Base-by-base conservation (phyloP, 2,113 vertebrate species). In the Pomatostomus ruficeps region DNA sequence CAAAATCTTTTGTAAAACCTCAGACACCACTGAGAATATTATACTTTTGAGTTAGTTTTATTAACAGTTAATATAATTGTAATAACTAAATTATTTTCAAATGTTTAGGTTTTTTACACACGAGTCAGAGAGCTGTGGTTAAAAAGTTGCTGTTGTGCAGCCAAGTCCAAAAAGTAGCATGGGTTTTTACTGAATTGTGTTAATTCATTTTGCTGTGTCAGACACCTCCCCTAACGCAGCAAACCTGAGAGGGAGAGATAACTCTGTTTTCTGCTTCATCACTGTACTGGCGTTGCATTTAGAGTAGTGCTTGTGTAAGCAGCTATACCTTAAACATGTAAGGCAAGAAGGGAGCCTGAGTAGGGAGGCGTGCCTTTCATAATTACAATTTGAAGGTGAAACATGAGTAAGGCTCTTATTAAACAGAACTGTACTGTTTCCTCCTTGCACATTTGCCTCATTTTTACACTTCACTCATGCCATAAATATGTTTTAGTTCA, bases 381-480 rank as follows among this genome's bases (percentile, higher is more conserved):
- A 55, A 75, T 87, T 25, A 13, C 9, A 14, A 12, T 13, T 36
- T 28, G 61, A 78, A 67, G 31, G 12, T 68, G 49, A 57, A 73
- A 40, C 38, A 54, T 71, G 21, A 0, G 6, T n/a, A 38, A 25
- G 12, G n/a, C n/a, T n/a, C n/a, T n/a, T n/a, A n/a, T 42, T 66
- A 46, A 68, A 46, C 5, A 7, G 35, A 51, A 7, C 48, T 81
- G 29, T 59, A 22, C 35, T 70, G n/a, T 57, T 84, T 80, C 14
- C 15, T 86, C 25, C 49, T 76, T 49, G 35, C 20, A 22, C 0
- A 0, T 52, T 78, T 67, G 40, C 24, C 12, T 17, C 10, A 2
- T 51, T 72, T 83, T 26, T 20, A 18, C 3, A 4, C 24, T 62
- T 71, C 36, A 14, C 24, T 7, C 5, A 1, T 70, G 31, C 23